These are phyloP conservation scores for Pteropus alecto DNA, from an alignment of 2,113 vertebrate species.

Conservation along the genomic window DNA sequence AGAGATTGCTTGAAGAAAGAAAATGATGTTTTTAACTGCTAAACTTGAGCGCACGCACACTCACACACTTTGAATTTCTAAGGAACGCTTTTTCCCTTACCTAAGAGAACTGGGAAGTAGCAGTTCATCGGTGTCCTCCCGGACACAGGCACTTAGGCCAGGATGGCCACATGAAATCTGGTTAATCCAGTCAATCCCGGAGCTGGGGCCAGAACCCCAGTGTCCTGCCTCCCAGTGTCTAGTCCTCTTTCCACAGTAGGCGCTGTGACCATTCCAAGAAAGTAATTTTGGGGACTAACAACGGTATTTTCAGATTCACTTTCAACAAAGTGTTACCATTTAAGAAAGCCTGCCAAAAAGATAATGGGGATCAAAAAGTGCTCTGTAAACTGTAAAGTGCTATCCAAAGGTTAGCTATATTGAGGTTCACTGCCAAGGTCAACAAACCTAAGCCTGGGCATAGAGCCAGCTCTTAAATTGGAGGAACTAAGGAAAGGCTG, in stretches of 20 bases:
- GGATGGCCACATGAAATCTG: neutral
- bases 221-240: neutral
- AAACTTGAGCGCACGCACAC: neutral
- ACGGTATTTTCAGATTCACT: conserved; percentile 62
- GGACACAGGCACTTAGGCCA: neutral
- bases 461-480: neutral
- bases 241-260: neutral
- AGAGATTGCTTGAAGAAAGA: neutral
- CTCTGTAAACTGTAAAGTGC: conserved; percentile 50
- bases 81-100: neutral
- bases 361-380: conserved; percentile 46
- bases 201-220: neutral
- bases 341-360: conserved; percentile 62
- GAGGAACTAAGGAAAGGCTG: neutral
- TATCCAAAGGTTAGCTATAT: conserved; percentile 47
- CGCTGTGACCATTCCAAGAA: conserved; percentile 20
- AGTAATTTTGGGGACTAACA: conserved; percentile 40
- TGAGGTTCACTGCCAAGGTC: conserved; percentile 56
- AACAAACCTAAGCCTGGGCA: conserved; percentile 23
- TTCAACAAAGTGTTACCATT: conserved; percentile 53
- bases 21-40: neutral
- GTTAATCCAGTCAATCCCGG: neutral
- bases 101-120: neutral
- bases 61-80: neutral
- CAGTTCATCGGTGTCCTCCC: neutral